Evolutionary conservation across 2,888 invertebrate genomes (phyloP).

Genomic region (Oegoconia quadripuncta): DNA sequence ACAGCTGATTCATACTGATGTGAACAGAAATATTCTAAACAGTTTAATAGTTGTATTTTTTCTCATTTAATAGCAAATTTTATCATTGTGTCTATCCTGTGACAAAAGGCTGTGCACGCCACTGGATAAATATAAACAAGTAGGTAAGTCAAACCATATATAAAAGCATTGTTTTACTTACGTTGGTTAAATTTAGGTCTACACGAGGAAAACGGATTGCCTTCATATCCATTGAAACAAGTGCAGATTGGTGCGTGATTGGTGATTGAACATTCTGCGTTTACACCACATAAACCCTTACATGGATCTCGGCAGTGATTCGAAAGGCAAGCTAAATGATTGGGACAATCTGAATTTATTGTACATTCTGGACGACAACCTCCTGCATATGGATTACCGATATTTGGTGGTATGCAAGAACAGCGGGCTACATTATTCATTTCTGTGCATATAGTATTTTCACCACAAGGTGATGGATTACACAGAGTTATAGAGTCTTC

Average conservation of each 20-base stretch:
- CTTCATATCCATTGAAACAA: constrained; percentile 86
- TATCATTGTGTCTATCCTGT: no score
- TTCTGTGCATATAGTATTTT: constrained; percentile 88
- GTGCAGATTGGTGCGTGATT: constrained; percentile 91
- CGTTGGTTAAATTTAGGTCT: constrained; percentile 77
- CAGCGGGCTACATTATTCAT: constrained; percentile 85
- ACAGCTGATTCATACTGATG: no score
- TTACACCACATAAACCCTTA: constrained; percentile 89
- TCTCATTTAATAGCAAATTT: no score
- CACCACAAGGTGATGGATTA: constrained; percentile 89
- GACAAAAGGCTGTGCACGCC: no score
- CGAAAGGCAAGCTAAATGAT: constrained; percentile 87
- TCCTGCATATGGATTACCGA: constrained; percentile 91
- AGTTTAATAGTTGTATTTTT: no score
- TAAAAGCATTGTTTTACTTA: no score
- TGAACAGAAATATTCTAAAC: no score
- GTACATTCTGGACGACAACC: constrained; percentile 93
- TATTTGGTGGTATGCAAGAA: constrained; percentile 91
- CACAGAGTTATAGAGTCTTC: constrained; percentile 81
- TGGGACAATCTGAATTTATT: constrained; percentile 88
- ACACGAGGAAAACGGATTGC: constrained; percentile 91
- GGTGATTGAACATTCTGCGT: constrained; percentile 89
- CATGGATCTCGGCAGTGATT: constrained; percentile 93
- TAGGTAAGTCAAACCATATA: no score
- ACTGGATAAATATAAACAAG: no score